Percentiles rank a stretch among this genome's conserved stretches.
These are phyloP conservation scores for Zaprionus ornatus DNA, from an alignment of 1,140 invertebrate genomes.

Conservation along the genomic window DNA sequence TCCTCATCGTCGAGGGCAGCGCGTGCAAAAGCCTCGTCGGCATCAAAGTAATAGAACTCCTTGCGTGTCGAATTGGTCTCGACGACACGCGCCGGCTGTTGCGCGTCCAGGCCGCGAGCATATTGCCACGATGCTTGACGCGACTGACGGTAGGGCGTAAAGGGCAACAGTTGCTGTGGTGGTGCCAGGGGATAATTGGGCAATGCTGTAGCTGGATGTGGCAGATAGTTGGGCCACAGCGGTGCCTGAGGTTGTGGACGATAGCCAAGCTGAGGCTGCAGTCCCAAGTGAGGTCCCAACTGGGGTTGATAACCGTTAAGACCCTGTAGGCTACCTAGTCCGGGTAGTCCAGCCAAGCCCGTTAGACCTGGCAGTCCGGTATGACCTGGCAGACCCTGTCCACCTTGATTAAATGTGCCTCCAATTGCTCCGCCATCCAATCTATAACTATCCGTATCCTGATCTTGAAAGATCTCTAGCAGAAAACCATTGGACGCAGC, in stretches of 20 bases:
- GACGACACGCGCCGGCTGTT: constrained; percentile 64
- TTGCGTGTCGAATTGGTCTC: constrained; percentile 78
- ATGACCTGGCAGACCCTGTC: constrained; percentile 31
- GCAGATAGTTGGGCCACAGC: constrained; percentile 43
- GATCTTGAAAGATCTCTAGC: constrained; percentile 85
- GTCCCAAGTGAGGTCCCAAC: constrained; percentile 13
- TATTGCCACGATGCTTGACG: constrained; percentile 53
- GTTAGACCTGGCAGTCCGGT: constrained; percentile 1
- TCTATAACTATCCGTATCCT: constrained; percentile 80
- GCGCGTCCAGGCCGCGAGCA: constrained; percentile 59
- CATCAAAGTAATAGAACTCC: constrained; percentile 80
- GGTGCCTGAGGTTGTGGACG: constrained; percentile 24
- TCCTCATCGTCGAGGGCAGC: constrained; percentile 56
- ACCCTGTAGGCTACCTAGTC: not conserved
- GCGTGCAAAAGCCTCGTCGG: constrained; percentile 72
- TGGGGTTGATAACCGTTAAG: constrained; percentile 17
- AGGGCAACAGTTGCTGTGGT: constrained; percentile 16
- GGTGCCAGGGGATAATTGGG: constrained; percentile 34
- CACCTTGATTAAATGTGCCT: not conserved
- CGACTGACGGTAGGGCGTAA: constrained; percentile 60
- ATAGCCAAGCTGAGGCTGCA: constrained; percentile 28
- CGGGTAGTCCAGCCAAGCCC: not conserved
- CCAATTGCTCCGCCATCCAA: constrained; percentile 19
- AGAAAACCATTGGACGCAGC: constrained; percentile 84
- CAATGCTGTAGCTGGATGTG: not conserved